Conservation (phyloP, 2,113 vertebrate species). For the Megaceryle torquata region DNA sequence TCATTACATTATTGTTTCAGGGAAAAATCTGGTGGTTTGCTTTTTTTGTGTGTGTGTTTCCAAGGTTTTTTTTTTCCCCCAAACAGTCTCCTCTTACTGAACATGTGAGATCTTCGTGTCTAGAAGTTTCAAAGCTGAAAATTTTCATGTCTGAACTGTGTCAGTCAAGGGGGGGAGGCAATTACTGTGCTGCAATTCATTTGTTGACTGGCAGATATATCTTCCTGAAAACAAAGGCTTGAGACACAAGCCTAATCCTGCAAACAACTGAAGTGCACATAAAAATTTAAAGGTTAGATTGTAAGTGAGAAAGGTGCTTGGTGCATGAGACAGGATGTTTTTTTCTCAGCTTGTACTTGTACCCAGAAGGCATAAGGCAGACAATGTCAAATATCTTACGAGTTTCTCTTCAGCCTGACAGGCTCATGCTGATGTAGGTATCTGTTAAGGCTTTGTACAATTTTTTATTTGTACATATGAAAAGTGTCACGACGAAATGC, state of each 20-base stretch:
- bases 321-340: background rate
- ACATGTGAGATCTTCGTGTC: background rate
- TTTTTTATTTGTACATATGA: background rate
- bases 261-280: constrained; percentile 1
- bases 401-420: background rate
- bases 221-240: constrained; percentile 19
- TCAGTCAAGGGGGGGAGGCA: background rate
- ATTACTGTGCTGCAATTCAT: constrained; percentile 1
- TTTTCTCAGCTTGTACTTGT: background rate
- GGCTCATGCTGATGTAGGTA: background rate
- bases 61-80: background rate
- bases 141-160: constrained; percentile 23
- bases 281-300: constrained; percentile 28
- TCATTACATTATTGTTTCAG: background rate
- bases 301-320: background rate
- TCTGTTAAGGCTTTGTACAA: background rate
- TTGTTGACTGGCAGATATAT: constrained; percentile 8
- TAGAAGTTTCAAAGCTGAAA: background rate
- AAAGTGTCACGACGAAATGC: background rate
- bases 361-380: constrained; percentile 20
- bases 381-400: background rate
- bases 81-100: background rate
- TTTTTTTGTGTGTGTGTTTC: background rate
- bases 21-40: background rate
- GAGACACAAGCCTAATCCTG: background rate